Base-by-base conservation (phyloP, 1,140 invertebrate genomes). In the Ceratina calcarata region DNA sequence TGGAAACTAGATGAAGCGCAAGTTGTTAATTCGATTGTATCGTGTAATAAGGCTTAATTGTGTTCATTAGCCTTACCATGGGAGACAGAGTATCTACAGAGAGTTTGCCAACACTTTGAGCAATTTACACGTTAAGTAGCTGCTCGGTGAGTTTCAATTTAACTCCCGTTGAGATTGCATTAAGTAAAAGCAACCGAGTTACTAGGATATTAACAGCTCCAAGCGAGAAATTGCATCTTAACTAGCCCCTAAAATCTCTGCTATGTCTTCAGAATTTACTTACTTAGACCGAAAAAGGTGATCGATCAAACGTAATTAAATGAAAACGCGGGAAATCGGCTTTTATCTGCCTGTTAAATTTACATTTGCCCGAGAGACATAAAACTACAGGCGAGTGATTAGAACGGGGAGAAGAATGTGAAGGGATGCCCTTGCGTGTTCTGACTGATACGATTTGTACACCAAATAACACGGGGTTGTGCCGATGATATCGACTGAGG, bases 381-480 rank as follows among this genome's bases (percentile, higher is more conserved):
- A 45, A 45, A 69, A 69, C 69, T 51, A 32, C 32, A 15, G 57
- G 37, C 20, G 62, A 49, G 16, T 22, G 57, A 49, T n/a, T 24
- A 76, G 13, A 15, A 2, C 8, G 20, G 2, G 6, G 3, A 20
- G 51, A 61, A 49, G 61, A 60, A 49, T 12, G 24, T 1, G 18
- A 16, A 20, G 15, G 37, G 6, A 12, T 16, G 6, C 37, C 18
- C 22, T 77, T 37, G 76, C 68, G 67, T 70, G 68, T 78, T 37
- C 37, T 64, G 76, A 78, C 53, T 18, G 57, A 78, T 78, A 60
- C 49, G 60, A 78, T 71, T 78, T 20, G 71, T 78, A 22, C 61
- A 27, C 20, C 13, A 51, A 45, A 57, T 70, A 51, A 13, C 7
- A 15, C 6, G 2, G 64, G 64, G 51, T 74, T n/a, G 72, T 37